phyloP scores from a whole-genome alignment of 2,888 invertebrate species.

The Sphecodes monilicornis region DNA sequence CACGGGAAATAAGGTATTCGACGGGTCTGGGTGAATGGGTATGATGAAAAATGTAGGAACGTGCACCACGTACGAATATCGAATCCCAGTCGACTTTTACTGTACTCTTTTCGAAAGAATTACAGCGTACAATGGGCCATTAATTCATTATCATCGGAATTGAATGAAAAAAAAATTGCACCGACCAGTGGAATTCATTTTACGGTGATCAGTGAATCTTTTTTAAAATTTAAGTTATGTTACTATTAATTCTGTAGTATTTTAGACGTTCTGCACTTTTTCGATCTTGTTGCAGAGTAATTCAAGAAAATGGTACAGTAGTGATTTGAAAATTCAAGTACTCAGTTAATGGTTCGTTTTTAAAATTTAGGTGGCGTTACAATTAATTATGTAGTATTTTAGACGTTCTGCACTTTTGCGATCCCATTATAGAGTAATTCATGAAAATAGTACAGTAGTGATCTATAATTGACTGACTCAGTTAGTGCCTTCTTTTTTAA shows the following conservation, averaged over 20 bases:
- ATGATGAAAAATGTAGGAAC: background rate
- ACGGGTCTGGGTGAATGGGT: background rate
- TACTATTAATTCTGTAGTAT: background rate
- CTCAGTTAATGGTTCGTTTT: no score
- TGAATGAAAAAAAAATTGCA: background rate
- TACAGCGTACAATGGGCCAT: background rate
- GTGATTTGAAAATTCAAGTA: no score
- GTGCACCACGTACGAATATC: background rate
- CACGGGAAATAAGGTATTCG: slow-evolving; percentile 37
- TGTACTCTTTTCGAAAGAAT: background rate
- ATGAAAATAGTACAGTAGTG: no score
- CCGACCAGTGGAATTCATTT: background rate
- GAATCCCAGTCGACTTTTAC: background rate
- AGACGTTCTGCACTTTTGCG: no score
- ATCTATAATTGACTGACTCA: no score
- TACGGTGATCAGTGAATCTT: background rate
- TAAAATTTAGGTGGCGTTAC: no score
- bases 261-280: no score
- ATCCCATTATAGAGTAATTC: no score
- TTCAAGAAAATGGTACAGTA: no score
- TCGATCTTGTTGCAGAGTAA: no score
- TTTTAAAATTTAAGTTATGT: background rate
- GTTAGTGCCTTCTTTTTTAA: no score
- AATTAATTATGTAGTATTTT: no score
- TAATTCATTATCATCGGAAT: background rate